Evolutionary conservation across 2,888 invertebrate species (phyloP).

Genomic region (Drosophila kanekoi): DNA sequence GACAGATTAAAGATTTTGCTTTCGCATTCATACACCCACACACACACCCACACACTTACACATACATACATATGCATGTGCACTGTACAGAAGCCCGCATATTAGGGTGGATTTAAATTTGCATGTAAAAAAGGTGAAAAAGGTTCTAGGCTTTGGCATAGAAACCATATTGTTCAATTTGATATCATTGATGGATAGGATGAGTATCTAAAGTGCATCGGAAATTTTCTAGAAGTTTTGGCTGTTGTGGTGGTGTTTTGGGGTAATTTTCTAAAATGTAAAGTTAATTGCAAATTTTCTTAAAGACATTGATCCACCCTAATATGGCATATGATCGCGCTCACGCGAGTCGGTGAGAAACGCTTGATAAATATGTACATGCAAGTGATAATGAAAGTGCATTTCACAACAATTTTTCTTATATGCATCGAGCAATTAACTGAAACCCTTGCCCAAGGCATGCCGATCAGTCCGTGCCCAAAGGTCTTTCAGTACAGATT

Average conservation of each 20-base stretch:
- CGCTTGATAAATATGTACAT: constrained; percentile 1
- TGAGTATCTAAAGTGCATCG: no score
- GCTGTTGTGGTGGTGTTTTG: no score
- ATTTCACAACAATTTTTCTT: constrained; percentile 53
- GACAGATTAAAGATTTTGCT: constrained; percentile 1
- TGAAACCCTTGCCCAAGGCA: constrained; percentile 73
- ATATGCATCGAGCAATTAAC: constrained; percentile 62
- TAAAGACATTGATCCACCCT: neutral
- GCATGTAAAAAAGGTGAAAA: no score
- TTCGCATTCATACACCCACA: neutral
- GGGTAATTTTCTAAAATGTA: neutral
- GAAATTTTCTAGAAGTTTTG: no score
- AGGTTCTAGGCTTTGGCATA: no score
- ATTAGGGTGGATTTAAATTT: neutral
- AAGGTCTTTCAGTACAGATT: constrained; percentile 85
- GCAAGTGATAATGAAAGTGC: constrained; percentile 52
- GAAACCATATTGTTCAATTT: no score
- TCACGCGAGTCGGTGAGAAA: neutral
- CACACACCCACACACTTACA: neutral
- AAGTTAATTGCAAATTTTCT: no score
- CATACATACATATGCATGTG: neutral
- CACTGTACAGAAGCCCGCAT: neutral
- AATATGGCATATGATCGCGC: neutral
- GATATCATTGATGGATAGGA: no score
- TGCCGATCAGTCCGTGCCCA: constrained; percentile 84